Evolutionary conservation across 2,888 invertebrate species (phyloP), one percentile per base, ranked within the genome.

Genomic region (Desoria tigrina): DNA sequence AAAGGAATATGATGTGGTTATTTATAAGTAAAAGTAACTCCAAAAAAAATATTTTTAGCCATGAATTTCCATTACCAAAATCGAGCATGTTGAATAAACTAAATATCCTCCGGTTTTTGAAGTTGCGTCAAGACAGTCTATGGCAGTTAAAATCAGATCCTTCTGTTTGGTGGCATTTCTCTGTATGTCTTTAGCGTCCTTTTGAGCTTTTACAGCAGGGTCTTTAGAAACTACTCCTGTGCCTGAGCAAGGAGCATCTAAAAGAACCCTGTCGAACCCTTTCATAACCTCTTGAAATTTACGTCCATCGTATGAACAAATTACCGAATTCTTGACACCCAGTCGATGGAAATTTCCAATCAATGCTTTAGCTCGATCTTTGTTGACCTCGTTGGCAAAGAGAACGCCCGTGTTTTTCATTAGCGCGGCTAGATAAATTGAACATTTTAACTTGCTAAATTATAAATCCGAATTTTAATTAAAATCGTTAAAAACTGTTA

Each of bases 141-240:
- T 96, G n/a, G 99, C 99, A 3, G 94, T 89, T 61, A 98, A 81
- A 3, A 99, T 83, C 27, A 99, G 83, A 79, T 97, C 90, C 61
- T 94, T 86, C 81, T 99, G 99, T 55, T 98, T 83, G 76, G 92
- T 95, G 75, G 90, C 89, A 79, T 96, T 96, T 61, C 92, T 86
- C 79, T 92, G 90, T 61, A 98, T 88, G 79, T 97, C 97, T 73
- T 88, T 86, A 74, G 89, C 87, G 77, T 94, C 92, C 81, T 95
- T 95, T 69, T 86, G 89, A 0, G 90, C 90, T 83, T 99, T 99
- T 0, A 98, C 98, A 78, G 91, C 90, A 0, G 92, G 92, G 83
- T 99, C 99, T 83, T 99, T 99, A 27, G 96, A 89, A 45, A 98
- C 90, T 11, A 99, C 96, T 28, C 99, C 99, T 0, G 98, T 97